Percentiles rank a stretch among this genome's conserved stretches.
Conservation (phyloP, 2,113 vertebrate species). For the Tamias sibiricus region DNA sequence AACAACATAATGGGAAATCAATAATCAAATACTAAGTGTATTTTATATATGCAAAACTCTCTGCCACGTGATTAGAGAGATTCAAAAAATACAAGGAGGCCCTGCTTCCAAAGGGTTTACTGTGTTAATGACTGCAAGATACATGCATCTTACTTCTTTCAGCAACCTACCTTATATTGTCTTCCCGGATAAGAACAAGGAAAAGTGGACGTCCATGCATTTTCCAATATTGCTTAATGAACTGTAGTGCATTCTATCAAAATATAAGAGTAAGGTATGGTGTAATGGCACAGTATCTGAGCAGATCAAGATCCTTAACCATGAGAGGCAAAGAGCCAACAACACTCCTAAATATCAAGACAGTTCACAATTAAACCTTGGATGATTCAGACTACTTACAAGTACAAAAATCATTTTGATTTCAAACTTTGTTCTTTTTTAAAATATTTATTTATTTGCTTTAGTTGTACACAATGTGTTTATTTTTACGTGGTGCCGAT, state of each 20-base stretch:
- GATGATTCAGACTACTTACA: not conserved
- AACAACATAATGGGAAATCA: not conserved
- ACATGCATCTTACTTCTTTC: not conserved
- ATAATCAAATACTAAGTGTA: not conserved
- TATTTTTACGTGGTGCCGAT: too few species aligned
- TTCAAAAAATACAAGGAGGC: not conserved
- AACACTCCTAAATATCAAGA: not conserved
- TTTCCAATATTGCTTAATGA: constrained; percentile 99
- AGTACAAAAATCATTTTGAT: not conserved
- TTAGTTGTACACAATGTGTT: too few species aligned
- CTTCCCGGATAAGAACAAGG: constrained; percentile 97
- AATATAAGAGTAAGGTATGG: not conserved
- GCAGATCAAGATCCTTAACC: not conserved
- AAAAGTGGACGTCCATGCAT: constrained; percentile 97
- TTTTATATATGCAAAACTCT: not conserved
- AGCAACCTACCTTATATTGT: constrained; percentile 95
- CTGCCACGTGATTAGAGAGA: not conserved
- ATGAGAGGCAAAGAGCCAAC: not conserved
- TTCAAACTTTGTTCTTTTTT: not conserved
- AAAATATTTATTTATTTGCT: too few species aligned
- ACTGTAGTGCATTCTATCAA: constrained; percentile 95
- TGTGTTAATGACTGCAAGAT: not conserved
- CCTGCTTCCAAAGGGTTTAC: not conserved
- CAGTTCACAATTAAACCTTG: not conserved
- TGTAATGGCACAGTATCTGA: not conserved